A percentile compares a stretch with the other conserved stretches of the same genome.
These are phyloP conservation scores for Sebastiscus albofasciatus DNA, from an alignment of 2,797 vertebrate genomes.

Conservation along the genomic window DNA sequence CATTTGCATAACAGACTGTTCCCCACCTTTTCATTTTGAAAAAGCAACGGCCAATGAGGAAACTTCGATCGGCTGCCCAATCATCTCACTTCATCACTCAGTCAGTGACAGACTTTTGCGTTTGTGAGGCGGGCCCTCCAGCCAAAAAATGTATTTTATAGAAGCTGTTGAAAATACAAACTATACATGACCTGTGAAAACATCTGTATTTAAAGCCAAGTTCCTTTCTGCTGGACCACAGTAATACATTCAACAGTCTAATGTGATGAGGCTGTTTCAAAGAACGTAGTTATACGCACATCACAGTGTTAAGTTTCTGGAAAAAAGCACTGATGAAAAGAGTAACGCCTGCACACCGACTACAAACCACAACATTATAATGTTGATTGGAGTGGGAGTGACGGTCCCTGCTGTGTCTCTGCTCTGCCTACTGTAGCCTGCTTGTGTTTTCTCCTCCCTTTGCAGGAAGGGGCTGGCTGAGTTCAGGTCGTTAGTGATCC, in stretches of 20 bases:
- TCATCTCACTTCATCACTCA: too few relatives aligned
- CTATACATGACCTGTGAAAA: not conserved
- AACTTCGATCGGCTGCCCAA: too few relatives aligned
- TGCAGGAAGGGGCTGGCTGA: not conserved
- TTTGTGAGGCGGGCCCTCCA: too few relatives aligned
- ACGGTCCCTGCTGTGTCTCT: not conserved
- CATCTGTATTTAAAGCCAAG: not conserved
- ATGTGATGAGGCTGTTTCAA: not conserved
- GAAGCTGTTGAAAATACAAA: not conserved
- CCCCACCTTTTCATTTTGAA: not conserved
- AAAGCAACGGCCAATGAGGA: too few relatives aligned
- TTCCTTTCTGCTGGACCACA: not conserved
- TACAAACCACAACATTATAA: not conserved
- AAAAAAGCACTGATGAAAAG: not conserved
- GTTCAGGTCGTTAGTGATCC: not conserved
- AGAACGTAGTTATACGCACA: not conserved
- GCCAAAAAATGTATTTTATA: accelerated
- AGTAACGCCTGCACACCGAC: not conserved
- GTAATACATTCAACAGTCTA: not conserved
- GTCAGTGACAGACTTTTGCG: too few relatives aligned
- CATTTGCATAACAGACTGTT: too few relatives aligned
- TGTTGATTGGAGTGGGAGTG: not conserved
- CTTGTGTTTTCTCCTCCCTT: not conserved
- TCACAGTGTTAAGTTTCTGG: not conserved
- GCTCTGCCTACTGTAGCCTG: not conserved